Evolutionary conservation across 2,888 invertebrate genomes (phyloP), one percentile per base, ranked within the genome.

Genomic region (Tuberolachnus salignus): DNA sequence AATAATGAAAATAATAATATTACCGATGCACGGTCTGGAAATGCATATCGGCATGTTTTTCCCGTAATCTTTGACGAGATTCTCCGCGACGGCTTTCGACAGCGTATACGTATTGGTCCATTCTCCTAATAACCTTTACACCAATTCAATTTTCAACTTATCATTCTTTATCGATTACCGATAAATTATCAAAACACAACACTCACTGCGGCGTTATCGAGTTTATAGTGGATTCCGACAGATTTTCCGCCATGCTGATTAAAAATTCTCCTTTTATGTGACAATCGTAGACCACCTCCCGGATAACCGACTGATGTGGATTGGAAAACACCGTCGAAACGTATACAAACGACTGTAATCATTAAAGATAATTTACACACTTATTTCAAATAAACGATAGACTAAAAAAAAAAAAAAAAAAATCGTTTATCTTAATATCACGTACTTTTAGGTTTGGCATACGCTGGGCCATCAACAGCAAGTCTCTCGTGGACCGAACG

Each of bases 31-130:
- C 0, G 97, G 96, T 82, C 96, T 87, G 82, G 94, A 89, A 81
- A 97, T 91, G 82, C 92, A 92, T 19, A 94, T 87, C 0, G 96
- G 95, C 83, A 96, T 85, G 14, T 89, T 89, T 59, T 86, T 87
- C 0, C 90, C 91, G 83, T 91, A 89, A 75, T 88, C 88, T 70
- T 89, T 86, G 0, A 96, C 88, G 1, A 92, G 87, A 81, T 91
- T 90, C 84, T 97, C 97, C 0, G 94, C 94, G 0, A 96, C 86
- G 1, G 94, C 94, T 86, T 97, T 97, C 0, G 97, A 96, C 84
- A 91, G 93, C 1, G 95, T 92, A 84, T 97, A 97, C 0, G 95
- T 95, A 84, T 97, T 97, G 0, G 96, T 96, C 84, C 92, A 92
- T 46, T 88, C 87, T 21, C 89, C 90, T 59, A 92, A 84, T 49